Evolutionary conservation across 2,113 vertebrate species (phyloP), one percentile per base, ranked within the genome.

Genomic region (Cricetomys ansorgei): DNA sequence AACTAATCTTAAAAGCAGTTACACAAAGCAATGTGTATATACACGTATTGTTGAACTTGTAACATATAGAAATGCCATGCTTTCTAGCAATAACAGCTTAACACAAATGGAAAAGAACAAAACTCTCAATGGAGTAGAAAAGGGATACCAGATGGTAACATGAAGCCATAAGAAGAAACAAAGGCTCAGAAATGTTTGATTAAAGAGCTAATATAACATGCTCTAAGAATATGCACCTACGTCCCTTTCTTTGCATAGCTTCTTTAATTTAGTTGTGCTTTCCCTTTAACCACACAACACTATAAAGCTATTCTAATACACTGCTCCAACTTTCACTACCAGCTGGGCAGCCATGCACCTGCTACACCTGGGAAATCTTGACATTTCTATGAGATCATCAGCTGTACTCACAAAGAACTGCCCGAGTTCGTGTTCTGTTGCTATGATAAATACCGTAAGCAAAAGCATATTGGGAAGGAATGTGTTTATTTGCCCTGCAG

Each of bases 201-300:
- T 48, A 94, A 87, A 86, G 53, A 53, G 31, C 53, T 72, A 96
- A 90, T 83, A 37, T 72, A 64, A 76, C 29, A 92, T 83, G 59
- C 4, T 76, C 53, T 65, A 43, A 87, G 83, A 89, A 76, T 70
- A 94, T 31, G 83, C 13, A 40, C 7, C 81, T 90, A 16, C 62
- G 59, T 1, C 88, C 21, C 37, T 89, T 86, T 23, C 57, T 75
- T 89, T 25, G 86, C 59, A 94, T 75, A 64, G 25, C 16, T 87
- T 62, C 48, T 88, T 90, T 95, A 89, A 85, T 84, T 80, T 85
- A 88, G 31, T 34, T 76, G 31, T 88, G 34, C n/a, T 72, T 91
- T 62, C 62, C 15, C 45, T 91, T 91, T 84, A 84, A 79, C 80
- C 21, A 53, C 6, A 16, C 37, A 85, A 73, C 59, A 89, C 40